Base-by-base conservation (phyloP, 2,797 vertebrate species). In the Arvicola amphibius region DNA sequence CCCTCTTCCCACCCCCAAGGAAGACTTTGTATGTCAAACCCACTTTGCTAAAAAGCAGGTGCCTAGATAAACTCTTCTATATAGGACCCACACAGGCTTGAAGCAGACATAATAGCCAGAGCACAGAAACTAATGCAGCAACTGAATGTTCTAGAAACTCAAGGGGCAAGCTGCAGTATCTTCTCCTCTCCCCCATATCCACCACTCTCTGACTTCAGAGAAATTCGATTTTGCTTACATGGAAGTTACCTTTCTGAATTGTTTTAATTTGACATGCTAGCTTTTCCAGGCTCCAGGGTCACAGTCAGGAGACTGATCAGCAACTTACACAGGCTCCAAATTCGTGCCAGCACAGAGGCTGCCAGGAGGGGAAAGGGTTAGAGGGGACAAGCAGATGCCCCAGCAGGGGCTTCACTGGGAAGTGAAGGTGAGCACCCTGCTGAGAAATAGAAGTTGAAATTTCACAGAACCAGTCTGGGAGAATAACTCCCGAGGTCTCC, bases 361-460 rank as follows among this genome's bases (percentile, higher is more conserved):
- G 37, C 32, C 80, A 32, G 40, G 56, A 83, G 9, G 56, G 25
- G 27, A 40, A 43, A 29, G 14, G 56, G 19, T 19, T 14, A 53
- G 51, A 5, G 12, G 53, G 23, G 53, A 27, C 37, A 59, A 59
- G 23, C 23, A 37, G n/a, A 37, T 71, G n/a, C 7, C 69, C n/a
- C n/a, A 71, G n/a, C 19, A 37, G 69, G 61, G 37, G 9, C 9
- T 32, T 37, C 27, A 16, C 4, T 40, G 37, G 40, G 79, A 81
- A n/a, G n/a, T n/a, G n/a, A n/a, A n/a, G n/a, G 32, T 40, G 32
- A 90, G 65, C 43, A 46, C 9, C 17, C 10, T 27, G 43, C 43
- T 51, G 90, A 78, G 53, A 83, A 96, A 91, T 16, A 81, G 34
- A 87, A 17, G 95, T 78, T 96, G 17, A 93, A 40, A 76, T 43